A percentile compares a stretch with the other conserved stretches of the same genome.
These are phyloP conservation scores for Molanna angustata DNA, from an alignment of 2,888 invertebrate species.

Conservation along the genomic window DNA sequence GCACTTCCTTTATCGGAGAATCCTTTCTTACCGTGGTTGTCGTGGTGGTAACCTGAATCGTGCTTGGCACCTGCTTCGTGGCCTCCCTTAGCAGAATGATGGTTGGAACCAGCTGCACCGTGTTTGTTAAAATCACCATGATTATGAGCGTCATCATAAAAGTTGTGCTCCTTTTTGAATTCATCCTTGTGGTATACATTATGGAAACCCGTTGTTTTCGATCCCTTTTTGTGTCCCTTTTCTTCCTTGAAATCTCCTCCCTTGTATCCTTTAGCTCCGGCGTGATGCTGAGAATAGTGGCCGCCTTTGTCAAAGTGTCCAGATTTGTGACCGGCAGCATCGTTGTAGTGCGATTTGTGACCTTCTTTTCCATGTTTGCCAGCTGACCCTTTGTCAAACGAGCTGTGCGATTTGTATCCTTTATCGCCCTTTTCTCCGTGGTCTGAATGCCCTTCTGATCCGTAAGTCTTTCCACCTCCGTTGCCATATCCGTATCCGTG, in stretches of 20 bases:
- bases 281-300: conserved; percentile 56
- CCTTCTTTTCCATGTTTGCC: conserved; percentile 56
- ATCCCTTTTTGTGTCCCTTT: conserved; percentile 64
- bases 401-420: conserved; percentile 53
- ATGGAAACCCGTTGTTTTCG: conserved; percentile 68
- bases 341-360: conserved; percentile 52
- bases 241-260: conserved; percentile 59
- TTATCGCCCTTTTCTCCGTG: conserved; percentile 57
- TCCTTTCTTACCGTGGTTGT: conserved; percentile 56
- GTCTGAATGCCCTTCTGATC: conserved; percentile 48
- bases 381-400: conserved; percentile 55
- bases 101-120: conserved; percentile 55
- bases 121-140: conserved; percentile 65
- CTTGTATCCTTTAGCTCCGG: conserved; percentile 51
- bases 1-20: conserved; percentile 57
- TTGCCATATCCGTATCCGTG: conserved; percentile 33
- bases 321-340: conserved; percentile 54
- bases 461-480: conserved; percentile 52
- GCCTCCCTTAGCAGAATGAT: conserved; percentile 55
- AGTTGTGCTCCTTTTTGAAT: conserved; percentile 73
- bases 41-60: conserved; percentile 53
- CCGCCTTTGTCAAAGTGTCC: conserved; percentile 54
- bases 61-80: conserved; percentile 56
- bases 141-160: conserved; percentile 69
- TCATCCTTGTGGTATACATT: conserved; percentile 74